Conservation (phyloP, 2,113 vertebrate species). For the Tinamus guttatus region DNA sequence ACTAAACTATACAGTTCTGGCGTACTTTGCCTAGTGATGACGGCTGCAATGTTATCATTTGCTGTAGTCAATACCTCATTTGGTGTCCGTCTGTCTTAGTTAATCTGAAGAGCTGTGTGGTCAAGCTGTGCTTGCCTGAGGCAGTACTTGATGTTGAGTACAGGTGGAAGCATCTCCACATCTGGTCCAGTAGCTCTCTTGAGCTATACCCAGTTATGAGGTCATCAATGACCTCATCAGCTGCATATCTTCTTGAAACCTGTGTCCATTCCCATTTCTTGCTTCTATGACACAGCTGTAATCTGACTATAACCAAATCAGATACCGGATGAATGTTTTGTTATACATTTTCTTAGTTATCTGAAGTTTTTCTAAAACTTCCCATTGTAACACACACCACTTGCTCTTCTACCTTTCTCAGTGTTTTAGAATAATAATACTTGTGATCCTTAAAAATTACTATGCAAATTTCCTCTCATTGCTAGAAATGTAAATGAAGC, state of each 20-base stretch:
- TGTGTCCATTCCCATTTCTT: not conserved
- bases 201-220: not conserved
- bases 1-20: not conserved
- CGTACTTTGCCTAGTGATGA: not conserved
- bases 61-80: not conserved
- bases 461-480: not conserved
- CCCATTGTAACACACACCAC: not conserved
- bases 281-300: not conserved
- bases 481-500: not conserved
- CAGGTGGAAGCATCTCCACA: not conserved
- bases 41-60: not conserved
- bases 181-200: not conserved
- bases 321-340: not conserved
- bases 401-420: conserved; percentile 15
- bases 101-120: not conserved
- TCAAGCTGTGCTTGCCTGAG: not conserved
- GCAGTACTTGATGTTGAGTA: not conserved
- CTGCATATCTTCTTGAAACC: not conserved
- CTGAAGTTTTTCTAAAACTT: not conserved
- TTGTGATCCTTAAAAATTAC: conserved; percentile 16
- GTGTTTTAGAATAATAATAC: conserved; percentile 1
- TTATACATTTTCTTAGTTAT: not conserved
- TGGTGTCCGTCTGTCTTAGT: not conserved
- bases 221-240: not conserved
- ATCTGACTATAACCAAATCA: not conserved